Evolutionary conservation across 2,797 vertebrate genomes (phyloP).

Genomic region (Myripristis murdjan): DNA sequence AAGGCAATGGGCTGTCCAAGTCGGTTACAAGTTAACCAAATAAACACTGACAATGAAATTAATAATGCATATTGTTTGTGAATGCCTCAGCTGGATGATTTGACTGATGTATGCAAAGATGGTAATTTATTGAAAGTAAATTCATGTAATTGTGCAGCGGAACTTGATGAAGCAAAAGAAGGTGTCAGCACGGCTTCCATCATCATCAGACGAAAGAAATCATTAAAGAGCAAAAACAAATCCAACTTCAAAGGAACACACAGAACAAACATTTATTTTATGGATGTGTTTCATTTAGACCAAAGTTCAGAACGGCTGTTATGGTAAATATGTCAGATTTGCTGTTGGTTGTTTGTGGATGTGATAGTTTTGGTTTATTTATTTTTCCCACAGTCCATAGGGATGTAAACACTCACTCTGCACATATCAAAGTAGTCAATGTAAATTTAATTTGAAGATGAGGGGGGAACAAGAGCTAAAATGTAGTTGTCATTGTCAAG

Average conservation of each 20-base stretch:
- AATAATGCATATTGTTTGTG: conserved; percentile 99
- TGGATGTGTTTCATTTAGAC: conserved; percentile 85
- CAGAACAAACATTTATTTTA: conserved; percentile 88
- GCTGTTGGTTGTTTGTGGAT: conserved; percentile 80
- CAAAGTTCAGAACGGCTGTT: conserved; percentile 82
- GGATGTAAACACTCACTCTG: conserved; percentile 84
- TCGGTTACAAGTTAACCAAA: conserved; percentile 96
- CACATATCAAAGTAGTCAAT: conserved; percentile 83
- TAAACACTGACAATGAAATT: conserved; percentile 98
- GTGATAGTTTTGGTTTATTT: conserved; percentile 84
- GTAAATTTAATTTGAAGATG: conserved; percentile 82
- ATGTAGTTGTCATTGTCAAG: conserved; percentile 80
- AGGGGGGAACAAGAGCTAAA: conserved; percentile 80
- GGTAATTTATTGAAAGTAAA: conserved; percentile 99
- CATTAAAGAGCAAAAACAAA: conserved; percentile 88
- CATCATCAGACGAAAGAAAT: conserved; percentile 88
- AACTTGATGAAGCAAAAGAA: conserved; percentile 97
- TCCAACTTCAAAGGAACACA: conserved; percentile 84
- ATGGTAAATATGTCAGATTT: conserved; percentile 88
- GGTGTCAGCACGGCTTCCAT: conserved; percentile 95
- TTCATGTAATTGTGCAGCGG: conserved; percentile 95
- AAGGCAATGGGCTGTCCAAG: conserved; percentile 90
- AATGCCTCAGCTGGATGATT: conserved; percentile 94
- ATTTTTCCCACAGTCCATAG: conserved; percentile 79
- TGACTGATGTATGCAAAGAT: conserved; percentile 99